Evolutionary conservation across 2,888 invertebrate species (phyloP), one percentile per base, ranked within the genome.

Genomic region (Mechanitis messenoides): DNA sequence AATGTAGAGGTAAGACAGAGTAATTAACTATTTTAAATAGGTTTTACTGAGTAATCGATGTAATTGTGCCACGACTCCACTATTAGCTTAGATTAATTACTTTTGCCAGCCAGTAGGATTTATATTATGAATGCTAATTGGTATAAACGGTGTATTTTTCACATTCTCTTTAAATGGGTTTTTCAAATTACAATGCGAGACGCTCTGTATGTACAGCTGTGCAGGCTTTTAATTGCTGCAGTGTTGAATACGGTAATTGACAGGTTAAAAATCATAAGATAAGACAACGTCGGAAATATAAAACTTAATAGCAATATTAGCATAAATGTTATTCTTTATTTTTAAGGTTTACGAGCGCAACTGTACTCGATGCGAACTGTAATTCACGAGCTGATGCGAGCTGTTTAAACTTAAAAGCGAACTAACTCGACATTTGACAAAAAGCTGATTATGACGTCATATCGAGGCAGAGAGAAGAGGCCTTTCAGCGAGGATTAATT

Each of bases 401-500:
- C 85, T 84, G 83, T 87, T 87, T 83, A 72, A 84, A 82, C 71
- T 81, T 85, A 84, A 85, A 86, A 80, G 81, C 78, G 81, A 83
- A 83, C 81, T 76, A 75, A 77, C 79, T 84, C 86, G 85, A 85
- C 85, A 75, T 84, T 89, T 87, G 86, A 89, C 87, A 88, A 89
- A 83, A 90, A 90, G 90, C 87, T 90, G 90, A 89, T 90, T 90
- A 89, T 85, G 85, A 87, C 84, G 86, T 90, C 85, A 87, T 72
- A 76, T 60, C 75, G 72, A 76, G 77, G 72, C 20, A 20, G 20
- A 20, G 20, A 71, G 76, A 77, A 61, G 78, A 72, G 74, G 80
- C 87, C 84, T 87, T 88, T 86, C 85, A 87, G 84, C 75, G 78
- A 76, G 90, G 90, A 89, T 90, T 90, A 89, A 87, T 87, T 83